Conservation (phyloP, 2,888 invertebrate genomes). For the Spodoptera littoralis region DNA sequence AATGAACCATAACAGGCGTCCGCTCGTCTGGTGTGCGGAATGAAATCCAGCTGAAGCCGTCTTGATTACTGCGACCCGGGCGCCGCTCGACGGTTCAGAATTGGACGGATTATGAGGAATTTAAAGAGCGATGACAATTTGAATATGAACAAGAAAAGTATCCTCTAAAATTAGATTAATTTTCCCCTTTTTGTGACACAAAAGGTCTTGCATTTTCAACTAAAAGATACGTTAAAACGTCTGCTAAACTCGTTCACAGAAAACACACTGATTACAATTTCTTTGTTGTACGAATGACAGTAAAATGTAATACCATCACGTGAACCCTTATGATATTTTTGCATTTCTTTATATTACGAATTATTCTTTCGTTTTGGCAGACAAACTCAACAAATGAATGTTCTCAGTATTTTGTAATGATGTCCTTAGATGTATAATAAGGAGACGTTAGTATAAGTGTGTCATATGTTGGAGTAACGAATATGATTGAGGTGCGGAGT, state of each 20-base stretch:
- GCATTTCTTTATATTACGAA: conserved; percentile 27
- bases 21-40: conserved; percentile 75
- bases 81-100: conserved; percentile 82
- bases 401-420: conserved; percentile 22
- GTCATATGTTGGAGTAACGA: conserved; percentile 10
- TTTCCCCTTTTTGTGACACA: conserved; percentile 62
- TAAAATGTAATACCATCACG: conserved; percentile 61
- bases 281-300: conserved; percentile 69
- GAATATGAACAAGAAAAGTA: conserved; percentile 84
- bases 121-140: conserved; percentile 87
- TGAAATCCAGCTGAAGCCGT: conserved; percentile 85
- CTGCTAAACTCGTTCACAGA: conserved; percentile 51
- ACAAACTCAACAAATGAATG: conserved; percentile 44
- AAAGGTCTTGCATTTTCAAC: conserved; percentile 56
- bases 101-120: conserved; percentile 89
- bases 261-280: conserved; percentile 66
- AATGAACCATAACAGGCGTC: conserved; percentile 69
- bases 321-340: conserved; percentile 39
- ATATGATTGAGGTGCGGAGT: conserved; percentile 46
- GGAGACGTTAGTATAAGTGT: not conserved
- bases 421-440: conserved; percentile 21
- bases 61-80: conserved; percentile 85
- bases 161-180: conserved; percentile 78
- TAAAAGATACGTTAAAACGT: conserved; percentile 55
- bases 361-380: conserved; percentile 25